These are phyloP conservation scores for Tapirus indicus DNA, from an alignment of 2,797 vertebrate genomes.

Conservation along the genomic window DNA sequence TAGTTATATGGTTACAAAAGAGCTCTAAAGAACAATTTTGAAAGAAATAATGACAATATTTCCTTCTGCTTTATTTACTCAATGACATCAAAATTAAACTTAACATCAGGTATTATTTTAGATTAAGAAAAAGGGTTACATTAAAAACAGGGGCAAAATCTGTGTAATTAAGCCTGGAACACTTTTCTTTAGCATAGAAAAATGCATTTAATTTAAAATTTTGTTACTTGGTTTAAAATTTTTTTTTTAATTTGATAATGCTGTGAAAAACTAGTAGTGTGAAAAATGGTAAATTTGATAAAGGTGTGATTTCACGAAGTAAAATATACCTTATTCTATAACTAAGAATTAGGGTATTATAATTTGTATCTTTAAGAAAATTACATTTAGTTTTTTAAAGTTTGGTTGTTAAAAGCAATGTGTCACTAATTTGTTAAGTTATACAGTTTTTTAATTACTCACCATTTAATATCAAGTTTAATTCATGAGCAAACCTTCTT, in stretches of 20 bases:
- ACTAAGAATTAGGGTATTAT: not conserved
- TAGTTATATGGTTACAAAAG: slow-evolving; percentile 3
- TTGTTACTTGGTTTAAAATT: not conserved
- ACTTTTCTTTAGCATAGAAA: slow-evolving; percentile 13
- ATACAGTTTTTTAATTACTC: not conserved
- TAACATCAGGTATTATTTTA: slow-evolving; percentile 6
- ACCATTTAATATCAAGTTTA: not conserved
- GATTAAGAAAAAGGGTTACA: not conserved
- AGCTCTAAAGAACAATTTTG: slow-evolving; percentile 25
- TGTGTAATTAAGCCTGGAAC: not conserved
- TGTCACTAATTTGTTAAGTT: not conserved
- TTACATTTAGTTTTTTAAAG: not conserved
- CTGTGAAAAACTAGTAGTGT: not conserved
- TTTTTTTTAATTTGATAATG: not conserved
- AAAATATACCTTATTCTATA: slow-evolving; percentile 10
- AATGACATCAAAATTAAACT: slow-evolving; percentile 10
- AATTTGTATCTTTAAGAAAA: slow-evolving; percentile 10
- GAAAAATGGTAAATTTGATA: slow-evolving; percentile 1
- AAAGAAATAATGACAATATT: slow-evolving; percentile 37
- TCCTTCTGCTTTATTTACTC: slow-evolving; percentile 23
- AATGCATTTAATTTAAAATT: slow-evolving; percentile 55
- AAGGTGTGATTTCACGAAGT: not conserved
- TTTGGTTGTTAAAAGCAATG: not conserved
- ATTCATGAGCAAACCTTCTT: slow-evolving; percentile 40
- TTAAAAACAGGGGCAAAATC: not conserved